Conservation (phyloP, 2,113 vertebrate species). For the Gallinago media region DNA sequence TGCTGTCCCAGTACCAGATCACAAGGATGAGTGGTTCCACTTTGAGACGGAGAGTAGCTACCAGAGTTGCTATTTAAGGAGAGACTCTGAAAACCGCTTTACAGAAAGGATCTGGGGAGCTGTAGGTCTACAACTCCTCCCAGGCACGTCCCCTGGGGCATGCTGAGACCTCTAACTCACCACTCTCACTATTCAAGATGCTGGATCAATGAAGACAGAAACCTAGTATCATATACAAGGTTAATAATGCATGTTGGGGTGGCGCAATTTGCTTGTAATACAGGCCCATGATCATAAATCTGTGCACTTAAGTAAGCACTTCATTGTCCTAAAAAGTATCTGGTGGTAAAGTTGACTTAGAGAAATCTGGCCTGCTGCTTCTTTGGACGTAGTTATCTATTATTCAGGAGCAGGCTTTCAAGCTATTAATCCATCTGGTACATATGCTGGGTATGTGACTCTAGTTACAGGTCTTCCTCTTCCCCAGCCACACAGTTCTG, state of each 20-base stretch:
- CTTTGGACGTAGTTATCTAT: background rate
- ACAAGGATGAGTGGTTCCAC: background rate
- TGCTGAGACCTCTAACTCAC: background rate
- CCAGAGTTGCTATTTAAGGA: background rate
- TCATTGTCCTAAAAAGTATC: background rate
- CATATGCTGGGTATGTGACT: background rate
- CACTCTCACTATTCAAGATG: rapidly evolving
- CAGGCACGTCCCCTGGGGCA: rapidly evolving
- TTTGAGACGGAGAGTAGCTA: background rate
- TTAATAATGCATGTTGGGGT: background rate
- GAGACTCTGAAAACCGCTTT: background rate
- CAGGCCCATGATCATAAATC: background rate
- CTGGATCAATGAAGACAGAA: background rate
- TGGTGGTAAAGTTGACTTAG: background rate
- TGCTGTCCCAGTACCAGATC: background rate
- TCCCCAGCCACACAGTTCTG: background rate
- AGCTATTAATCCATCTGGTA: background rate
- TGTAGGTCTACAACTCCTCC: background rate
- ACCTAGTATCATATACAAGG: background rate
- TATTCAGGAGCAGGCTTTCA: constrained; percentile 1
- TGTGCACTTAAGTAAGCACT: background rate
- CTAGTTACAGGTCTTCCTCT: background rate
- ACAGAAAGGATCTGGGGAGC: background rate
- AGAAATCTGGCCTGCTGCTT: background rate
- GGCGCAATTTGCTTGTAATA: background rate